Evolutionary conservation across 2,797 vertebrate genomes (phyloP), one percentile per base, ranked within the genome.

Genomic region (Tragelaphus eurycerus): DNA sequence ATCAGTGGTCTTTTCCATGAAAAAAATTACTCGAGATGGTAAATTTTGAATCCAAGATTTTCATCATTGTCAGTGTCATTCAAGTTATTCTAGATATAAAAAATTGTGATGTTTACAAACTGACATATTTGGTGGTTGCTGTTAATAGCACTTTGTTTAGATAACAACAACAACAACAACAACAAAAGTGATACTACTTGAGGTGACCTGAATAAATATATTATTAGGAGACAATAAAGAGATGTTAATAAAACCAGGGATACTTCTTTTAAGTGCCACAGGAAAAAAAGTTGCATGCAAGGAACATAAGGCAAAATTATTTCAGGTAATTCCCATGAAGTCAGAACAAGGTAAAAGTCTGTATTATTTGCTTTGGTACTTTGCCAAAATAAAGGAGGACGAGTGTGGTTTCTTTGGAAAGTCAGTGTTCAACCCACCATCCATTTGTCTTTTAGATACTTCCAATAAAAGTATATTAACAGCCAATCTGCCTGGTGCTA

Each of bases 81-180:
- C 76, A 97, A 57, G 15, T 89, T 97, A 27, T 83, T 84, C 38
- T 52, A 59, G 43, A 94, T 52, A 95, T 82, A 87, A 93, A 98
- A 95, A 92, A 74, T 0, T 71, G 29, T 84, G 48, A 74, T 92
- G 31, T 13, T 60, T 67, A n/a, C 23, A 59, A 89, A 92, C 8
- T 93, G 67, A 95, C 13, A 93, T 48, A 88, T 23, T 55, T 86
- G 34, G 48, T 79, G 38, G 9, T 27, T 96, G 60, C 43, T 60
- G 34, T 82, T 92, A 88, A 86, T 62, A 87, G n/a, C 71, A 90
- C 38, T 95, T 93, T 90, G 87, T 89, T 94, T 90, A 82, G 21
- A 52, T 85, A 89, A 90, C 13, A 67, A 94, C 79, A 46, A 43
- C 11, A 84, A 97, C 89, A 93, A 89, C 0, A 94, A 97, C 34